These are phyloP conservation scores for Phylloscopus collybita DNA, from an alignment of 2,797 vertebrate species.

Conservation along the genomic window DNA sequence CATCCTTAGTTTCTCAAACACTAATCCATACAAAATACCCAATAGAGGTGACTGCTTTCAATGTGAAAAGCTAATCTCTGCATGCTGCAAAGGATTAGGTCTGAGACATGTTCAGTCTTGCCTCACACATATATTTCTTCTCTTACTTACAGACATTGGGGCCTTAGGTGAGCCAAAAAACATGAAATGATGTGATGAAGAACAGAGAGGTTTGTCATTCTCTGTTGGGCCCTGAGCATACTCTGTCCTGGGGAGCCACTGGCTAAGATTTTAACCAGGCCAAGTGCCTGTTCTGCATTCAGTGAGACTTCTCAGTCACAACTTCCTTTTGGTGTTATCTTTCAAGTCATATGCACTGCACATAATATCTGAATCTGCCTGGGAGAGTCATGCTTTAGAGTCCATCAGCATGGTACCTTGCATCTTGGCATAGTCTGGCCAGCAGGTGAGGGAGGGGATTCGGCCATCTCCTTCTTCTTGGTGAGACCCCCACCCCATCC, in stretches of 20 bases:
- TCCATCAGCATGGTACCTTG: background rate
- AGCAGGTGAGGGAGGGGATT: background rate
- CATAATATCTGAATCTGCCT: background rate
- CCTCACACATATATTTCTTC: background rate
- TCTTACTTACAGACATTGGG: background rate
- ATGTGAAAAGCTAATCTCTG: background rate
- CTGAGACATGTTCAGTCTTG: background rate
- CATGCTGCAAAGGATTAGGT: background rate
- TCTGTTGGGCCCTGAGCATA: too few species aligned
- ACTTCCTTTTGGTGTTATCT: background rate
- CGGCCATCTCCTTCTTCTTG: background rate
- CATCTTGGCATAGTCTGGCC: background rate
- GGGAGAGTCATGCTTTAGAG: background rate
- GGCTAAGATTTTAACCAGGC: background rate
- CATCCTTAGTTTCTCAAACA: conserved; percentile 5
- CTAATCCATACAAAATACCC: background rate
- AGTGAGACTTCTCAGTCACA: background rate
- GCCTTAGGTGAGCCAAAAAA: background rate
- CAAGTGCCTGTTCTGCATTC: background rate
- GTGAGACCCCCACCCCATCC: background rate
- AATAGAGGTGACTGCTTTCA: background rate
- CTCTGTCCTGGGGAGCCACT: background rate
- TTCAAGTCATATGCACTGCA: background rate
- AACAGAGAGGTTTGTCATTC: background rate
- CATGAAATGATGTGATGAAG: background rate